These are phyloP conservation scores for Drosophila parvula DNA, from an alignment of 1,140 invertebrate species.

Conservation along the genomic window DNA sequence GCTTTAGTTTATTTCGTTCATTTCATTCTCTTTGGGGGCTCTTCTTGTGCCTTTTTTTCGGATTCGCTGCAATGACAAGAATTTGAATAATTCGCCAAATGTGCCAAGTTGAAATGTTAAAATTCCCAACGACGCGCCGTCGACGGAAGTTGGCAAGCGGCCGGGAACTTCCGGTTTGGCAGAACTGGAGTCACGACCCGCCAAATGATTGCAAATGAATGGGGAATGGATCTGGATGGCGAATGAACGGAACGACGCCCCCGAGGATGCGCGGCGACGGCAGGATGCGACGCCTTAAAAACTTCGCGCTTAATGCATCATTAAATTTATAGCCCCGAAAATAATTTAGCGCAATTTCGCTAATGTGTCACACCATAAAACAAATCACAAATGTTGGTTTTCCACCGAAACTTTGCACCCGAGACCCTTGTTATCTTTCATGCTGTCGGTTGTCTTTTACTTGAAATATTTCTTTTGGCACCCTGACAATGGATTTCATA, in stretches of 20 bases:
- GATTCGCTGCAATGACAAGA: constrained; percentile 74
- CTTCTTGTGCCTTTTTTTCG: constrained; percentile 20
- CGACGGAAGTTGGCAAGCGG: constrained; percentile 71
- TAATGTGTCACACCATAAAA: constrained; percentile 73
- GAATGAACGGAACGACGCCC: constrained; percentile 25
- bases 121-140: constrained; percentile 65
- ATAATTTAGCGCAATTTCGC: constrained; percentile 74
- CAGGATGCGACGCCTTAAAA: constrained; percentile 43
- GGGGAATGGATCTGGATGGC: constrained; percentile 23
- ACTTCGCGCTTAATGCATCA: constrained; percentile 68
- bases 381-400: constrained; percentile 42
- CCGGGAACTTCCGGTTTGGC: constrained; percentile 71
- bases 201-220: constrained; percentile 82
- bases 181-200: constrained; percentile 72
- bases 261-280: constrained; percentile 31
- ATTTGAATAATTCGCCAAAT: constrained; percentile 81
- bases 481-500: constrained; percentile 19
- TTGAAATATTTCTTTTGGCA: constrained; percentile 17
- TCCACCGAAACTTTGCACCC: constrained; percentile 15
- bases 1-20: constrained; percentile 54
- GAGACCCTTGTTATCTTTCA: constrained; percentile 22
- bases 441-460: constrained; percentile 6
- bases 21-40: constrained; percentile 20
- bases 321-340: constrained; percentile 75
- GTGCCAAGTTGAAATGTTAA: constrained; percentile 83